A percentile compares a stretch with the other conserved stretches of the same genome.
Evolutionary conservation across 2,797 vertebrate species (phyloP).

Genomic region (Eospalax fontanierii): DNA sequence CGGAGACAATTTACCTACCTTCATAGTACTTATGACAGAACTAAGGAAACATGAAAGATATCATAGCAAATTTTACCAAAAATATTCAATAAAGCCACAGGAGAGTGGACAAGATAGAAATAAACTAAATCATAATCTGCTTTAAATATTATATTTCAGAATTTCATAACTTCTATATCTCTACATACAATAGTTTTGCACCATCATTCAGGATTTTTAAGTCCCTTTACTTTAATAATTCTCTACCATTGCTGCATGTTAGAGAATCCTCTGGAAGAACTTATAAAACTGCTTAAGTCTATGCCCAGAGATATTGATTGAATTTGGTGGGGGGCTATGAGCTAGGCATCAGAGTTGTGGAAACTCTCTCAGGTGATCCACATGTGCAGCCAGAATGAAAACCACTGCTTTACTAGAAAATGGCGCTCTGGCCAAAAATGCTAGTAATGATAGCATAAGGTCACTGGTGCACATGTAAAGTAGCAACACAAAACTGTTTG

Average conservation of each 20-base stretch:
- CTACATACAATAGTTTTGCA: background rate
- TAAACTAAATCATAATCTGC: background rate
- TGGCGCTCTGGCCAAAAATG: background rate
- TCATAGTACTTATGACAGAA: background rate
- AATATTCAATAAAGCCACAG: background rate
- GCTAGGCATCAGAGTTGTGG: background rate
- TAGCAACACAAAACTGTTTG: background rate
- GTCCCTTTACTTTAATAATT: constrained; percentile 2
- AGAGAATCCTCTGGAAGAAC: constrained; percentile 12
- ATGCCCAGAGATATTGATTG: constrained; percentile 40
- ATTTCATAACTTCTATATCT: constrained; percentile 30
- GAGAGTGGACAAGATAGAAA: background rate
- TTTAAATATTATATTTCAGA: constrained; percentile 19
- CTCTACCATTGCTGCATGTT: background rate
- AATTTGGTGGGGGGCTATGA: background rate
- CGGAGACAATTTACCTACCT: background rate
- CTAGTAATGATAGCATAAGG: constrained; percentile 8
- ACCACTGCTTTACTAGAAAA: constrained; percentile 31
- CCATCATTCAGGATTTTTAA: constrained; percentile 15
- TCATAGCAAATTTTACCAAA: constrained; percentile 5
- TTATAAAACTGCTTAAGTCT: constrained; percentile 27
- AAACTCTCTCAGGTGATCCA: background rate
- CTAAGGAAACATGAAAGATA: constrained; percentile 17
- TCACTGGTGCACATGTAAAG: background rate
- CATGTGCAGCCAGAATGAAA: background rate